Base-by-base conservation (phyloP, 2,888 invertebrate species). In the Stratiomys singularior region DNA sequence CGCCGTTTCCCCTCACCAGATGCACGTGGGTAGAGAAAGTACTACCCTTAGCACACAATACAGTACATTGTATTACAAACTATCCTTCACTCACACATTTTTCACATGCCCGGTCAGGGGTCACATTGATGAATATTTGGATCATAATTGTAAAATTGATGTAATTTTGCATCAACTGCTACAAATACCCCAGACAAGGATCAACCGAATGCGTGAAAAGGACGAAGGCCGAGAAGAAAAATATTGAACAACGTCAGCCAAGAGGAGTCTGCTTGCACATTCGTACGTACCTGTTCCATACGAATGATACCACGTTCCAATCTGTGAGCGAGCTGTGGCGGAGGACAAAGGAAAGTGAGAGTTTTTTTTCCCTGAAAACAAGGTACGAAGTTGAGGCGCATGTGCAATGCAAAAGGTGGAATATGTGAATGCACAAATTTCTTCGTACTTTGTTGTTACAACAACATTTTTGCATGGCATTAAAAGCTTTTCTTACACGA, bases 131-230 rank as follows among this genome's bases (percentile, higher is more conserved):
- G 58, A 60, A 60, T 60, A 25, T 60, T 60, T 60, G 58, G 58
- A 60, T 23, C 58, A 60, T 60, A 23, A 11, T 23, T 60, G 58
- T 60, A 60, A 60, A 25, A 60, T 60, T 60, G 58, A 60, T 60
- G 58, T 60, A 60, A 60, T 60, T 25, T 25, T 60, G 58, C 21
- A 60, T 60, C 25, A 60, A 9, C 37, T 52, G 52, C 18, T 18
- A 52, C 52, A 21, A 60, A 7, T 60, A 25, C 11, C n/a, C 3
- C 4, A 52, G 7, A 52, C 52, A 13, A 52, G 18, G 52, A 37
- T 9, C 37, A 37, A 37, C 37, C 37, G 9, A 37, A 37, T 9
- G 37, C 4, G 52, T 4, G 52, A 52, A 13, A 52, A 52, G 15
- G 52, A 52, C 7, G 18, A 13, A 52, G 52, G 15, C 4, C 3